Evolutionary conservation across 2,888 invertebrate genomes (phyloP).

Genomic region (Drosophila heteroneura): DNA sequence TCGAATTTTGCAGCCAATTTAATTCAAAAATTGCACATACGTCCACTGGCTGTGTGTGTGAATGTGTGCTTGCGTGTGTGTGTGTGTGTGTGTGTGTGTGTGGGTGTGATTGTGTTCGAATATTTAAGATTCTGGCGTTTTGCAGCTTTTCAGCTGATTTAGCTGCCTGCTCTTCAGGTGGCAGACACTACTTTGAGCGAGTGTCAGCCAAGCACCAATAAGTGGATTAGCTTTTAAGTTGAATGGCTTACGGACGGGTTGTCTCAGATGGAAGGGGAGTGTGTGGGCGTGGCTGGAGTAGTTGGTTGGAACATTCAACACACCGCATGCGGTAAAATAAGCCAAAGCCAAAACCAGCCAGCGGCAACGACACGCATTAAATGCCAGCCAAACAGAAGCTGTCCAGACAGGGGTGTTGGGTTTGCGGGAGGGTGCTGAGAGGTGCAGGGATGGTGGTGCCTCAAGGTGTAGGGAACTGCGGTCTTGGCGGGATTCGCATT

Average conservation of each 20-base stretch:
- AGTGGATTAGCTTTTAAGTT: conserved; percentile 74
- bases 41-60: conserved; percentile 10
- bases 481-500: conserved; percentile 30
- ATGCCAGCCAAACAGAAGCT: conserved; percentile 36
- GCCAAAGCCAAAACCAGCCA: conserved; percentile 43
- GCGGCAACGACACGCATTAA: conserved; percentile 37
- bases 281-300: background rate
- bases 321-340: conserved; percentile 64
- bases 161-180: conserved; percentile 43
- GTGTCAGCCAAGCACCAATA: conserved; percentile 57
- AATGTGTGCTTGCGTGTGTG: background rate
- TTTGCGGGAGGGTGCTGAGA: background rate
- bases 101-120: background rate
- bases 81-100: no score
- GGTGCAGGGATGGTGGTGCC: background rate
- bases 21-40: conserved; percentile 39
- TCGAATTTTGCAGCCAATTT: conserved; percentile 39
- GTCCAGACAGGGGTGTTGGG: conserved; percentile 20
- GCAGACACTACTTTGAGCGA: conserved; percentile 54
- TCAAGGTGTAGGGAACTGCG: background rate
- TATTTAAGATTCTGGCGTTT: conserved; percentile 47
- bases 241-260: conserved; percentile 49
- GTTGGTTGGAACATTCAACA: conserved; percentile 34
- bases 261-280: background rate
- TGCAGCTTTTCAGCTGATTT: conserved; percentile 40